Evolutionary conservation across 1,140 invertebrate genomes (phyloP).

Genomic region (Cotesia vestalis): DNA sequence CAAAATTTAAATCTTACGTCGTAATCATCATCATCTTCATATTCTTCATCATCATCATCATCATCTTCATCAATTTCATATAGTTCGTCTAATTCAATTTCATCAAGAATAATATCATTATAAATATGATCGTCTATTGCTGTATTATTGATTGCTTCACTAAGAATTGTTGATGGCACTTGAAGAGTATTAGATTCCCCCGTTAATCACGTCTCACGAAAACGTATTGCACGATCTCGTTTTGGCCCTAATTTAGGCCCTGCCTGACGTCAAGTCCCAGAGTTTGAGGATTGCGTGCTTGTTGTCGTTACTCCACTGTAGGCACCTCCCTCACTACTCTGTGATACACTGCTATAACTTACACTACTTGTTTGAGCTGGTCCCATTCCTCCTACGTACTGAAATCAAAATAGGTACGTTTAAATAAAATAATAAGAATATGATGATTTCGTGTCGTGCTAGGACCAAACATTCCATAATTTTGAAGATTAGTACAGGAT

Average conservation of each 20-base stretch:
- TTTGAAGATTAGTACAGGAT: no score
- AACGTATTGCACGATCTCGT: conserved; percentile 59
- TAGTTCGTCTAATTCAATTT: not conserved
- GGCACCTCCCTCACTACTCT: conserved; percentile 57
- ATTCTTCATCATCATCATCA: not conserved
- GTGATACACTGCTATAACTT: conserved; percentile 61
- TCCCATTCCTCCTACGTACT: conserved; percentile 57
- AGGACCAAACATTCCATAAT: no score
- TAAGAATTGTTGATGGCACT: not conserved
- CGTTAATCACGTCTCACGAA: conserved; percentile 59
- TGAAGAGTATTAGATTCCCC: not conserved
- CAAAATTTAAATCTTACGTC: conserved; percentile 16
- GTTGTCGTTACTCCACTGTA: conserved; percentile 41
- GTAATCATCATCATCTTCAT: conserved; percentile 15
- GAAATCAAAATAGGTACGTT: conserved; percentile 46
- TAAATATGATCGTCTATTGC: not conserved
- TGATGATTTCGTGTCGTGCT: not conserved
- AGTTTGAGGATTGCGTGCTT: conserved; percentile 40
- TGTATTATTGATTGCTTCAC: conserved; percentile 3
- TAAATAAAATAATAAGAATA: not conserved
- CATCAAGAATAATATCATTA: not conserved
- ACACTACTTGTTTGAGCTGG: conserved; percentile 55
- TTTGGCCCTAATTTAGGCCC: conserved; percentile 58
- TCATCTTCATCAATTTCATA: conserved; percentile 15
- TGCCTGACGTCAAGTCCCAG: conserved; percentile 60